These are phyloP conservation scores for Labrus mixtus DNA, from an alignment of 2,113 vertebrate genomes.

Conservation along the genomic window DNA sequence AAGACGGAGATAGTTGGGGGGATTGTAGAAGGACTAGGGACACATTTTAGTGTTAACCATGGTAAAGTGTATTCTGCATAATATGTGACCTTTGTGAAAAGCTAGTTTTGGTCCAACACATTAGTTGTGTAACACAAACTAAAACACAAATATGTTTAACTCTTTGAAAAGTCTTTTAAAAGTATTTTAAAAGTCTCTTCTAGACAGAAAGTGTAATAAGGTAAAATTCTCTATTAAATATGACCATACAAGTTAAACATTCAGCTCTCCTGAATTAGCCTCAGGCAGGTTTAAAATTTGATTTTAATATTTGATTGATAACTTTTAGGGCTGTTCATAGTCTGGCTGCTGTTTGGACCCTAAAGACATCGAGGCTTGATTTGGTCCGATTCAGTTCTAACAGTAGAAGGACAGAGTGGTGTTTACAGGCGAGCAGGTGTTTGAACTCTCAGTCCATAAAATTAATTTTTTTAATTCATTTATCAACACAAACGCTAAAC, in stretches of 20 bases:
- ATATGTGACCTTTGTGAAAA: too few relatives aligned
- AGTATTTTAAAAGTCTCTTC: background rate
- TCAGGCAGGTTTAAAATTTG: background rate
- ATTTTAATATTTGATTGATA: constrained; percentile 30
- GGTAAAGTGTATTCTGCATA: too few relatives aligned
- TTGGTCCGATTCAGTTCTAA: background rate
- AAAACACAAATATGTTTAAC: background rate
- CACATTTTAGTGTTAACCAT: too few relatives aligned
- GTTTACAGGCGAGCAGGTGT: background rate
- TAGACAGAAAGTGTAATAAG: background rate
- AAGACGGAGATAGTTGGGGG: too few relatives aligned
- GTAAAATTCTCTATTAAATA: background rate
- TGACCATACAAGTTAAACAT: background rate
- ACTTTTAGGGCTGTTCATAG: background rate
- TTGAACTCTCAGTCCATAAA: too few relatives aligned
- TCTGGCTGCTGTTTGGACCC: constrained; percentile 8
- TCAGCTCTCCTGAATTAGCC: background rate
- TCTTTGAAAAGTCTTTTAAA: background rate
- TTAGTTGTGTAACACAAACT: background rate
- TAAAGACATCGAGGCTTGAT: background rate
- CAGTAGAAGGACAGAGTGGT: background rate
- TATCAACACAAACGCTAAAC: too few relatives aligned
- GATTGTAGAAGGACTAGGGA: too few relatives aligned
- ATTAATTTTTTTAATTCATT: too few relatives aligned
- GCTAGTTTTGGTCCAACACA: too few relatives aligned